These are phyloP conservation scores for Magallana ariakensis DNA, from an alignment of 1,140 invertebrate species.

Conservation along the genomic window DNA sequence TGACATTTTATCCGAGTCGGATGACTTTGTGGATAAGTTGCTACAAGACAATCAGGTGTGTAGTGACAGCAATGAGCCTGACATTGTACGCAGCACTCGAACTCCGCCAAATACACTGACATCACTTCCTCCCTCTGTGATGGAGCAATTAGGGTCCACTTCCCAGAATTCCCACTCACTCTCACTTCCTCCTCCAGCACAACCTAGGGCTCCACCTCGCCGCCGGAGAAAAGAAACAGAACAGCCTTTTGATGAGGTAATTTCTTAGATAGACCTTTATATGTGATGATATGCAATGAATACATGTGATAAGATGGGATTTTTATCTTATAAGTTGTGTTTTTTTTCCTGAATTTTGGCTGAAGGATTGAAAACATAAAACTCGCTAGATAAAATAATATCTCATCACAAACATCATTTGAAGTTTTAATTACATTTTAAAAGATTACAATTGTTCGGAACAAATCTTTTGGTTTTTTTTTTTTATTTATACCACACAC, in stretches of 20 bases:
- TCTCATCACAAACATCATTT: too few species aligned
- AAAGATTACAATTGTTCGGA: too few species aligned
- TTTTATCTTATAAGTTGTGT: too few species aligned
- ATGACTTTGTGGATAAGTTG: conserved; percentile 67
- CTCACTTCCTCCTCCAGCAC: conserved; percentile 16
- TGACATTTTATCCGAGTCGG: conserved; percentile 42
- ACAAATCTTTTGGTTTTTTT: too few species aligned
- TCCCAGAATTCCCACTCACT: conserved; percentile 41
- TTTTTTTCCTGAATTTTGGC: too few species aligned
- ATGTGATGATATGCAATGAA: too few species aligned
- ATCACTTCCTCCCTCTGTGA: conserved; percentile 42
- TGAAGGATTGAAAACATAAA: too few species aligned
- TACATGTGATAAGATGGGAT: too few species aligned
- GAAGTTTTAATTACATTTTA: too few species aligned
- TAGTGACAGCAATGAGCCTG: conserved; percentile 85
- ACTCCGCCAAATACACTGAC: conserved; percentile 71
- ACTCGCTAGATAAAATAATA: too few species aligned
- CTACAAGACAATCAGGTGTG: conserved; percentile 65
- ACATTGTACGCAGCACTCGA: conserved; percentile 93
- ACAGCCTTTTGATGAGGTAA: conserved; percentile 1
- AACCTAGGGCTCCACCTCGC: conserved; percentile 61
- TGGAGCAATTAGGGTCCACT: conserved; percentile 11
- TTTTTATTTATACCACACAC: too few species aligned
- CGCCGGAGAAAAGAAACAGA: conserved; percentile 57
- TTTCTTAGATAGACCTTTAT: neutral